Evolutionary conservation across 2,113 vertebrate species (phyloP).

Genomic region (Notarius quadriscutis): DNA sequence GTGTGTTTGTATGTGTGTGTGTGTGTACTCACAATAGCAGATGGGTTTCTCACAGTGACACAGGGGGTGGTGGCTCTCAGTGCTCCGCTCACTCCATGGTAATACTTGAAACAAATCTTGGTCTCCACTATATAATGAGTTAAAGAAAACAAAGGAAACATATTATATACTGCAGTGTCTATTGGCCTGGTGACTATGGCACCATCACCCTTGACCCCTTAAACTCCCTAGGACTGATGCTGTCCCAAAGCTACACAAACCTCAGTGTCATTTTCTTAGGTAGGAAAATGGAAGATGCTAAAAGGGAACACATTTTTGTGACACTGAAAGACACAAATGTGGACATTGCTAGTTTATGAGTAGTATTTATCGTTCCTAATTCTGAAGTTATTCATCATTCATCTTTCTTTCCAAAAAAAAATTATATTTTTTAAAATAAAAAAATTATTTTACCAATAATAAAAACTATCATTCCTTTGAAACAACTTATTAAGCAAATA

Average conservation of each 20-base stretch:
- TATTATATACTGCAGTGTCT: background rate
- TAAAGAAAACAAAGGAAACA: background rate
- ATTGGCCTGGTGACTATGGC: background rate
- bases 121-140: conserved; percentile 82
- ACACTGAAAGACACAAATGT: background rate
- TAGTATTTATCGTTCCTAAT: background rate
- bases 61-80: conserved; percentile 92
- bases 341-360: background rate
- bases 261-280: background rate
- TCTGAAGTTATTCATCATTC: background rate
- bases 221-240: background rate
- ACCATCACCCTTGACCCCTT: background rate
- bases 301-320: background rate
- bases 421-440: background rate
- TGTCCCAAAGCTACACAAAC: background rate
- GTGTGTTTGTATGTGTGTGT: background rate
- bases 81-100: conserved; percentile 90
- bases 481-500: too few relatives aligned
- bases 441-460: background rate
- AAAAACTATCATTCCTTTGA: too few relatives aligned
- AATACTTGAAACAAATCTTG: conserved; percentile 98
- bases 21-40: conserved; percentile 80
- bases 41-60: conserved; percentile 85
- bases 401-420: background rate
- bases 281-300: background rate